Evolutionary conservation across 2,888 invertebrate species (phyloP).

Genomic region (Mamestra brassicae): DNA sequence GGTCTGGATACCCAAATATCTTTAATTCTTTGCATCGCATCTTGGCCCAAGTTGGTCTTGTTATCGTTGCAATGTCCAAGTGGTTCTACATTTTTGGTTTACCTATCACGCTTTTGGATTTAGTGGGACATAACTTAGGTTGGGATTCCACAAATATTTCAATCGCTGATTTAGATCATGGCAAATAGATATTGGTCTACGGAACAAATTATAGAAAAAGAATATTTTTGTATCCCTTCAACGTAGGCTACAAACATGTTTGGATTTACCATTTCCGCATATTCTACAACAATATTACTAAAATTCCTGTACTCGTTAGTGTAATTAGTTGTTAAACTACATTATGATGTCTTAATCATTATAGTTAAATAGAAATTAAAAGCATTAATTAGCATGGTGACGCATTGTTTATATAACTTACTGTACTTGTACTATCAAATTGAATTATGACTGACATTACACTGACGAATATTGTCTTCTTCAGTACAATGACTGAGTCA

Average conservation of each 20-base stretch:
- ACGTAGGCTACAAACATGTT: neutral
- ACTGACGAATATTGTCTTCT: conserved; percentile 29
- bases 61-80: conserved; percentile 24
- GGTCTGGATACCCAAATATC: conserved; percentile 25
- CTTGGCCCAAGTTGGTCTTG: neutral
- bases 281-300: neutral
- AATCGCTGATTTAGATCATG: neutral
- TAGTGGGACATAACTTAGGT: neutral
- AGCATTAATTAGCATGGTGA: conserved; percentile 55
- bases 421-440: conserved; percentile 32
- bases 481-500: conserved; percentile 34
- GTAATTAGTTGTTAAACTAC: conserved; percentile 27
- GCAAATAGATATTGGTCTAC: neutral
- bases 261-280: neutral
- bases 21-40: conserved; percentile 25
- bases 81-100: neutral
- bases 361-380: conserved; percentile 49
- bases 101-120: neutral
- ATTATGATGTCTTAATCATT: conserved; percentile 42
- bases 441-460: conserved; percentile 19
- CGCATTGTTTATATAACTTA: conserved; percentile 58
- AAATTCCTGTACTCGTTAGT: conserved; percentile 35
- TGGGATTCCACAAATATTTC: neutral
- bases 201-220: neutral
- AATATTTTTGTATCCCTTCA: neutral